These are phyloP conservation scores for Syrmaticus mikado DNA, from an alignment of 2,113 vertebrate species.

Conservation along the genomic window DNA sequence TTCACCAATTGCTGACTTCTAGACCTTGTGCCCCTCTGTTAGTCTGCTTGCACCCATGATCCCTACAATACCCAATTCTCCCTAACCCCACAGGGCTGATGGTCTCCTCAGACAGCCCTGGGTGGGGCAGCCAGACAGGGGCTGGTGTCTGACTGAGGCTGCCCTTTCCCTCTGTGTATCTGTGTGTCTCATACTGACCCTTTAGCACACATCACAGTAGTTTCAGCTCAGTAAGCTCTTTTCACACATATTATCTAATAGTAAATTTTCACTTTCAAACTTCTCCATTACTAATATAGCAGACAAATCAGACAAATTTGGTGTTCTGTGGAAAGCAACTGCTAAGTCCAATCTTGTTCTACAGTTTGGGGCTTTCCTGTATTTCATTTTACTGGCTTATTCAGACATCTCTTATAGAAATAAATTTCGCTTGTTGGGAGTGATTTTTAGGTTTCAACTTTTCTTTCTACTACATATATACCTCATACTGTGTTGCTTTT, in stretches of 20 bases:
- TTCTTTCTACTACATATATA: background rate
- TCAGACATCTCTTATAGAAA: background rate
- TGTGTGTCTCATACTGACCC: background rate
- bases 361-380: background rate
- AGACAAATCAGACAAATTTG: background rate
- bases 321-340: background rate
- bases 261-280: background rate
- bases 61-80: background rate
- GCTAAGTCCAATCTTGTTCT: background rate
- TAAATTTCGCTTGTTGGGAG: background rate
- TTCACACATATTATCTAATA: background rate
- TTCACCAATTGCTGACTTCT: background rate
- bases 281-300: background rate
- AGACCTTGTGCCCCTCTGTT: background rate
- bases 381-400: background rate
- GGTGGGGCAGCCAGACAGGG: too few species aligned
- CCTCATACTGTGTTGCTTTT: background rate
- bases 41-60: accelerated
- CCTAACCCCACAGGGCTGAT: too few species aligned
- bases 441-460: background rate
- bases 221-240: background rate
- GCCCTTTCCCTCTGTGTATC: too few species aligned
- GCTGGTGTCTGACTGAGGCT: background rate
- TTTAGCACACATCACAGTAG: background rate
- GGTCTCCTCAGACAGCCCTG: background rate